phyloP scores from a whole-genome alignment of 2,113 vertebrate genomes.

The Nothoprocta perdicaria region DNA sequence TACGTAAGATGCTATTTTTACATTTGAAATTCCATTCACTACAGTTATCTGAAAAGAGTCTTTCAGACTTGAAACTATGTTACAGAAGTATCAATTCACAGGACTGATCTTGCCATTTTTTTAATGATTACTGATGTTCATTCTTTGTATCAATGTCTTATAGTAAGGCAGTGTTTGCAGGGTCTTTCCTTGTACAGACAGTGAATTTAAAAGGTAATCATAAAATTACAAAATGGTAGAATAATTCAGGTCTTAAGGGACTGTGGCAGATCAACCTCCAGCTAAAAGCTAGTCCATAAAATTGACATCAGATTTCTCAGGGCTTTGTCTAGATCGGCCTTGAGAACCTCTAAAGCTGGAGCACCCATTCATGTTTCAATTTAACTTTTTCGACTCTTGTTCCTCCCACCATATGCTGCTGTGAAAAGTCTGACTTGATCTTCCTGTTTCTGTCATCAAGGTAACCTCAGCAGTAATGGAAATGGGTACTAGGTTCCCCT shows the following conservation, averaged over 20 bases:
- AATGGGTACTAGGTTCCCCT: not conserved
- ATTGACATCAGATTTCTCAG: not conserved
- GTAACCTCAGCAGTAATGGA: not conserved
- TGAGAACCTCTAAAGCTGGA: not conserved
- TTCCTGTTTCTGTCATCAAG: not conserved
- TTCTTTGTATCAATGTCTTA: not conserved
- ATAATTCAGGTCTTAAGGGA: not conserved
- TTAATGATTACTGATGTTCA: not conserved
- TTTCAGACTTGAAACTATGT: not conserved
- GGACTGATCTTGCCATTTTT: not conserved
- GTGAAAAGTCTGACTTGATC: slow-evolving; percentile 2
- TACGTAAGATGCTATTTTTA: not conserved
- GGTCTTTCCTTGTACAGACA: not conserved
- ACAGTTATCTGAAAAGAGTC: not conserved
- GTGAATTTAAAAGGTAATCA: not conserved
- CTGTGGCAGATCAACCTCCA: not conserved
- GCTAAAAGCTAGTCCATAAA: not conserved
- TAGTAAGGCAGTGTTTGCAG: not conserved
- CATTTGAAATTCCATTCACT: not conserved
- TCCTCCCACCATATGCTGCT: not conserved
- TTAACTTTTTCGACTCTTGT: not conserved
- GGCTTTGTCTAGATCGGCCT: not conserved
- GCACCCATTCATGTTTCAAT: not conserved
- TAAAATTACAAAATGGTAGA: not conserved
- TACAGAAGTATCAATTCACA: not conserved